Evolutionary conservation across 2,797 vertebrate species (phyloP), one percentile per base, ranked within the genome.

Genomic region (Karalla daura): DNA sequence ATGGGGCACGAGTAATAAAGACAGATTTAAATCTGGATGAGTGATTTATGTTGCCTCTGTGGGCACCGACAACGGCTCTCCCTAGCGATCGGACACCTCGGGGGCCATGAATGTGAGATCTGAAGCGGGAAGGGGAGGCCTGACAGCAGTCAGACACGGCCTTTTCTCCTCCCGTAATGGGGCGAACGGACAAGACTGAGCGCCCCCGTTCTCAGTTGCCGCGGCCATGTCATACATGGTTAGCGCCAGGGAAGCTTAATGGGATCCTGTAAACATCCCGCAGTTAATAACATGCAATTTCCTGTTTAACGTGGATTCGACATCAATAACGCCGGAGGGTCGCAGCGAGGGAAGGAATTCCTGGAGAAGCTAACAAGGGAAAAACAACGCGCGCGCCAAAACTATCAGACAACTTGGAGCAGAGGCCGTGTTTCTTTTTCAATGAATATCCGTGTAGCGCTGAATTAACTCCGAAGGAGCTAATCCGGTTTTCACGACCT

Each of bases 221-320:
- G 51, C 6, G 23, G 3, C 30, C 52, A 1, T 27, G 50, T 59
- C 47, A n/a, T n/a, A 21, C 35, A 27, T 52, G 9, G 21, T 32
- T n/a, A 73, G 44, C 50, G 43, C 18, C 24, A 66, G 14, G 5
- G 25, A 7, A 44, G 21, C 40, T 60, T 56, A 41, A 79, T 64
- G 33, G 59, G 54, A 58, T 52, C 58, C 25, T 68, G 39, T 70
- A 70, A 81, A 45, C 55, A 68, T 64, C 66, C 71, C 63, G 32
- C 9, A 68, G 32, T 74, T n/a, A 70, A 71, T 56, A 63, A 56
- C 43, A 32, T 37, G 72, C 65, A 69, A 80, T 85, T 87, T 88
- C 87, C 85, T 88, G 89, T 87, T 84, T 78, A 49, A 73, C 44
- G 45, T 66, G 58, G 50, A 76, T 60, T 78, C 65, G 76, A 63